These are phyloP conservation scores for Bothrops jararaca DNA, from an alignment of 2,113 vertebrate genomes.

Conservation along the genomic window DNA sequence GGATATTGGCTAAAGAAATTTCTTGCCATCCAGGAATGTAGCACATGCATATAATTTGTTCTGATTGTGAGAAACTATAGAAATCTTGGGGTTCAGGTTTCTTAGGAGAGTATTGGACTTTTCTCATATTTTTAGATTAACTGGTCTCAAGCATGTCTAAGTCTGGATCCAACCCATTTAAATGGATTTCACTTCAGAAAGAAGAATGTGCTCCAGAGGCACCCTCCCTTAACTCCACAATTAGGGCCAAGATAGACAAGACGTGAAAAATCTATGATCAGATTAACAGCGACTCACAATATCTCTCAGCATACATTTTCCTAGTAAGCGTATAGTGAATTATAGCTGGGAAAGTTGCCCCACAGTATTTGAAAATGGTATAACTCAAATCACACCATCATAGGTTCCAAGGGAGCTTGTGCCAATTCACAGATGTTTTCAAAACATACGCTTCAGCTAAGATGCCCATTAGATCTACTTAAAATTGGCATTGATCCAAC, in stretches of 20 bases:
- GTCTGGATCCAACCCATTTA: neutral
- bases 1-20: neutral
- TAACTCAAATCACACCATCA: slow-evolving; percentile 23
- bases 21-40: neutral
- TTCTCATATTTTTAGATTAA: neutral
- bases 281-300: neutral
- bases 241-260: neutral
- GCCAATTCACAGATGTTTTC: slow-evolving; percentile 28
- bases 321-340: neutral
- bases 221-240: neutral
- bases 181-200: neutral
- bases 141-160: neutral
- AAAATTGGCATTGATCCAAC: neutral
- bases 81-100: neutral
- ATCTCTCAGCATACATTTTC: neutral
- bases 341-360: slow-evolving; percentile 19
- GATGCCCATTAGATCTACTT: slow-evolving; percentile 1
- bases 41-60: neutral
- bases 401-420: slow-evolving; percentile 9
- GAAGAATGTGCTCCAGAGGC: neutral
- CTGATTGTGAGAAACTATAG: neutral
- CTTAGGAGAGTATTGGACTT: neutral
- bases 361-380: neutral
- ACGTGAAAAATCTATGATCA: neutral
- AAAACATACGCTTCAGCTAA: slow-evolving; percentile 17